Percentiles rank a stretch among this genome's conserved stretches.
phyloP scores from a whole-genome alignment of 1,140 invertebrate genomes.

The Hesperophylax magnus region DNA sequence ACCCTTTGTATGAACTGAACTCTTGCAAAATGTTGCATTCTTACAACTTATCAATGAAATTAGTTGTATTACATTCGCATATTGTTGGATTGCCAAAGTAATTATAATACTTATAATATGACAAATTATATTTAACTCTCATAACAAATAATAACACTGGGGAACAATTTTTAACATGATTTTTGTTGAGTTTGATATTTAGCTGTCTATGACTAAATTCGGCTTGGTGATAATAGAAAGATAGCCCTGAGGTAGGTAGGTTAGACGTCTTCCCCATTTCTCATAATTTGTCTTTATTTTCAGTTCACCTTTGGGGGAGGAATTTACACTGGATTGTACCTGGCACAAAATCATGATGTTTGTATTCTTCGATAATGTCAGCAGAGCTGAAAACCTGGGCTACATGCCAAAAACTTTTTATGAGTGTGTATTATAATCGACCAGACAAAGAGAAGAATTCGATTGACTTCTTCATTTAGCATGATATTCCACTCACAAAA shows the following conservation, averaged over 20 bases:
- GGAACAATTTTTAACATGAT: no score
- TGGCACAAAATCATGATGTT: slow-evolving; percentile 88
- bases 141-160: no score
- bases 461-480: no score
- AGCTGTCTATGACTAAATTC: no score
- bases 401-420: slow-evolving; percentile 23
- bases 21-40: background rate
- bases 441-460: no score
- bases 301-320: slow-evolving; percentile 83
- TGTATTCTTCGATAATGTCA: slow-evolving; percentile 54
- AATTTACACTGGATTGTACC: slow-evolving; percentile 84
- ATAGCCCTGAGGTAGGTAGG: background rate
- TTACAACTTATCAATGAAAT: background rate
- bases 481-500: no score
- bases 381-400: background rate
- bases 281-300: slow-evolving; percentile 60
- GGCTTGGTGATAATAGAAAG: no score
- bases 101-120: no score
- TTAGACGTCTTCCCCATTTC: background rate
- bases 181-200: no score
- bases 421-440: slow-evolving; percentile 2
- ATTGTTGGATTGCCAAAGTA: no score
- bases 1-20: background rate
- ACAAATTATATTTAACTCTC: no score
- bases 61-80: background rate